Percentiles rank a stretch among this genome's conserved stretches.
Evolutionary conservation across 1,140 invertebrate species (phyloP).

Genomic region (Saxidomus purpurata): DNA sequence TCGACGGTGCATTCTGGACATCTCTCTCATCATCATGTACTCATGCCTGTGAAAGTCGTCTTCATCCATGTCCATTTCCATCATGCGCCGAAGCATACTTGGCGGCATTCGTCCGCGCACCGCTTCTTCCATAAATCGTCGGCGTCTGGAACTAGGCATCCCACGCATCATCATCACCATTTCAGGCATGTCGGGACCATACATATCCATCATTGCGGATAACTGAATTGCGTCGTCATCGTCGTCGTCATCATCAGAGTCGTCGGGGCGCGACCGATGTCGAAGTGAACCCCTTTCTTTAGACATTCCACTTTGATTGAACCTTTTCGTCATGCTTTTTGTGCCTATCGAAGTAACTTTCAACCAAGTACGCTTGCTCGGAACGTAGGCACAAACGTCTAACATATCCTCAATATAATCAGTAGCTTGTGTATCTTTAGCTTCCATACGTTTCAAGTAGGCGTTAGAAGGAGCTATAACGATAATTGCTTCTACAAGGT

Average conservation of each 20-base stretch:
- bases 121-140: not conserved
- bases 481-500: slow-evolving; percentile 1
- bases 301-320: not conserved
- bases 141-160: not conserved
- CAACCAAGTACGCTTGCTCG: slow-evolving; percentile 20
- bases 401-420: not conserved
- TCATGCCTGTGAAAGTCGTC: not conserved
- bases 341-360: not conserved
- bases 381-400: slow-evolving; percentile 1
- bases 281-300: not conserved
- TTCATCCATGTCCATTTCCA: not conserved
- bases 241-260: not conserved
- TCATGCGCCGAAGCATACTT: slow-evolving; percentile 31
- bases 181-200: not conserved
- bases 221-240: not conserved
- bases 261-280: not conserved
- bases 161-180: slow-evolving; percentile 48
- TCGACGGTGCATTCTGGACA: not conserved
- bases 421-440: not conserved
- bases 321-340: not conserved
- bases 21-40: slow-evolving; percentile 15
- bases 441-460: not conserved
- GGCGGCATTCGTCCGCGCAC: slow-evolving; percentile 5
- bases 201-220: slow-evolving; percentile 4
- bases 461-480: slow-evolving; percentile 13